These are phyloP conservation scores for Oreotragus oreotragus DNA, from an alignment of 2,113 vertebrate genomes.

Conservation along the genomic window DNA sequence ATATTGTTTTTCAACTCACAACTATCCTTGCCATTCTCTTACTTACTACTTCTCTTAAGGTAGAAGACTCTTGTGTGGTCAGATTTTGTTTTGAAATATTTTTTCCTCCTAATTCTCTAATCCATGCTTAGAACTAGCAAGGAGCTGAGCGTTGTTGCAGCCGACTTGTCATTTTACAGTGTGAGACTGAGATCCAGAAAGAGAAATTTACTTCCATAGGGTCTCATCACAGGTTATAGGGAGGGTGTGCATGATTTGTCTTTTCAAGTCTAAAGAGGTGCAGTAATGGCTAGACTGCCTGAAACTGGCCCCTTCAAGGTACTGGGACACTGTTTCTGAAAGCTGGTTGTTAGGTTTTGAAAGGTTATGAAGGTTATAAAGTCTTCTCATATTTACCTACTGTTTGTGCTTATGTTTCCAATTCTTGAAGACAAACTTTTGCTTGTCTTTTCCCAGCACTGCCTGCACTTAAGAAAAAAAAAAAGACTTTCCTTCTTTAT, in stretches of 20 bases:
- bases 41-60: not conserved
- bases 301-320: not conserved
- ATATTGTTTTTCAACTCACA: not conserved
- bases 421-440: not conserved
- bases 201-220: not conserved
- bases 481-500: not conserved
- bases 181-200: not conserved
- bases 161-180: not conserved
- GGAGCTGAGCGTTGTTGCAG: not conserved
- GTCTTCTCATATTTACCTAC: accelerated
- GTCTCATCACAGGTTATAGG: not conserved
- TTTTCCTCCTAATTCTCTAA: not conserved
- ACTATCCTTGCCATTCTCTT: not conserved
- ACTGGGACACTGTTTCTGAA: not conserved
- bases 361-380: not conserved
- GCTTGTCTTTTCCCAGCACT: not conserved
- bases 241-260: not conserved
- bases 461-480: not conserved
- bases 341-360: not conserved
- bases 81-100: not conserved
- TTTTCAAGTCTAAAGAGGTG: not conserved
- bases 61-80: not conserved
- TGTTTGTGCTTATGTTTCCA: not conserved
- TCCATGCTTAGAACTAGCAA: not conserved
- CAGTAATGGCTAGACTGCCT: not conserved